Evolutionary conservation across 2,888 invertebrate genomes (phyloP), one percentile per base, ranked within the genome.

Genomic region (Rotaria socialis): DNA sequence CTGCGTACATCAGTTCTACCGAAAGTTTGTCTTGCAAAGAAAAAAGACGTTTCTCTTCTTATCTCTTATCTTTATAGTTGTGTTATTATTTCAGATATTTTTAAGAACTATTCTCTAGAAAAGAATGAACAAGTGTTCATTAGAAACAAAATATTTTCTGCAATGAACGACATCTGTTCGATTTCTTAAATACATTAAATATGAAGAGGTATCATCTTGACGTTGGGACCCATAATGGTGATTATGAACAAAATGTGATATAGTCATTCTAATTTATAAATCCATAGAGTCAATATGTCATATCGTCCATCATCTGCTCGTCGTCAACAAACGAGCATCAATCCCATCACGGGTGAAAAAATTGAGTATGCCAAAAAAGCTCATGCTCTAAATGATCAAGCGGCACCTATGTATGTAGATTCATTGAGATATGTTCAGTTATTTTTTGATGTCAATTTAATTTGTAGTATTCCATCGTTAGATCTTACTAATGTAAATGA

Each of bases 281-380:
- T 67, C 14, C 0, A 6, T 2, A 56, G 14, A 41, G 35, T 0
- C 0, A 67, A 67, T 67, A 67, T 67, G 67, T 35, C 67, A 0
- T 67, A 67, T 35, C 67, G 67, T 67, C 67, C 67, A 35, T 67
- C 67, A 35, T 67, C 67, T 19, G 67, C 67, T 67, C 67, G 67
- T 67, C 67, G 67, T 67, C 67, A 67, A 67, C 67, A 67, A 67
- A 67, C 67, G 14, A 67, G 67, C 16, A 41, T 35, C 16, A 67
- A 67, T 67, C 67, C 67, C 8, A 67, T 67, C 3, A 67, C 67
- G 16, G 67, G 67, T 35, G 67, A 67, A 67, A 67, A 67, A 27
- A 41, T 67, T 41, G 67, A 67, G 19, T 67, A 67, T 14, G 35
- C 2, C 19, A 67, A 67, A 35, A 67, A 67, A 14, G 35, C 67